Evolutionary conservation across 2,797 vertebrate species (phyloP), one percentile per base, ranked within the genome.

Genomic region (Poecile montanus): DNA sequence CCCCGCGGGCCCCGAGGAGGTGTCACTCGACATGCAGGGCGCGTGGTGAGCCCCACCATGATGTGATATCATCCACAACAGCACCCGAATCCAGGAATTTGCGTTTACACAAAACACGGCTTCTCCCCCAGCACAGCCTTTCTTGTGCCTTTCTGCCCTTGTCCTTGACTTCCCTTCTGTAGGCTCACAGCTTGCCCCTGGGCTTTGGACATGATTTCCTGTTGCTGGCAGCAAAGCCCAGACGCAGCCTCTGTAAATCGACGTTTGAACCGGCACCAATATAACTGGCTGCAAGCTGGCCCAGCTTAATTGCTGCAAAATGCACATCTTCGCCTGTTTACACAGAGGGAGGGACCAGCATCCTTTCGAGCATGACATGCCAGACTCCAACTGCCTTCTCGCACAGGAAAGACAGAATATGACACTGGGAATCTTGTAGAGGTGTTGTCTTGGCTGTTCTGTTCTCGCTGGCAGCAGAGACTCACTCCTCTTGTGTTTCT

Each of bases 41-140:
- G 42, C 15, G 23, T 7, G 68, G 57, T 44, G 90, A 67, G 6
- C 26, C 30, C 45, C 32, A 34, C 42, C 19, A 10, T 26, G 40
- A 36, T 9, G 47, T 6, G 34, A 1, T 40, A 45, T 4, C 22
- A 18, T 50, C 54, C 1, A 1, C 44, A 50, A 34, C 38, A 76
- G 34, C 50, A 18, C 34, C 14, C 22, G 45, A 76, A 83, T 45
- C 23, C 68, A 58, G 53, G 40, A 22, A 40, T 40, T 58, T 54
- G 12, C 36, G 16, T 68, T 62, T 25, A 11, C 36, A 81, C 21
- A 11, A 61, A 79, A 13, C 50, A 27, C 27, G 47, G 27, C 34
- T 57, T 23, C 10, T 11, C 6, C 4, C 11, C 2, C 16, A 2
- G 19, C 29, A 13, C 36, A 29, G 4, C 0, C 1, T 9, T 81